A percentile compares a stretch with the other conserved stretches of the same genome.
Conservation (phyloP, 2,797 vertebrate genomes). For the Columba guinea region DNA sequence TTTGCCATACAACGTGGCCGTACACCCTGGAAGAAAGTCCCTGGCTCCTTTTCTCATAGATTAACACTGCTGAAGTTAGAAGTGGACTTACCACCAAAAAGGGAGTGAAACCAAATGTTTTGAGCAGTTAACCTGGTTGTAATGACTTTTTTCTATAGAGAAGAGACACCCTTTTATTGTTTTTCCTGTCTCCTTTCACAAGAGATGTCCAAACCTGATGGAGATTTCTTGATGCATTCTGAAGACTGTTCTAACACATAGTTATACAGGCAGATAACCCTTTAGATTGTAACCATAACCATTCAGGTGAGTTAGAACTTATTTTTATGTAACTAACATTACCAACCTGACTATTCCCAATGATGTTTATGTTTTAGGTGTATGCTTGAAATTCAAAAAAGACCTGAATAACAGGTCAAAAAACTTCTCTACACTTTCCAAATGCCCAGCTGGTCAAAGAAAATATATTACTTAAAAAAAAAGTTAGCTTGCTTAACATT, state of each 20-base stretch:
- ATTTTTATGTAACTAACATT: background rate
- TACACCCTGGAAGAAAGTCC: background rate
- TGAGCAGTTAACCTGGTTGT: background rate
- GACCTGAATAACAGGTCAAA: background rate
- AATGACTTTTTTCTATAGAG: background rate
- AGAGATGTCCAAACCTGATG: background rate
- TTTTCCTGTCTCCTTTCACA: background rate
- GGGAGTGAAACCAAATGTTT: background rate
- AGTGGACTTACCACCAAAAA: background rate
- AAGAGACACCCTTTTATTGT: background rate
- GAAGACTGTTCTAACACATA: background rate
- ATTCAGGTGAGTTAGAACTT: background rate
- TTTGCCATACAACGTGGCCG: background rate
- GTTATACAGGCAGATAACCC: background rate
- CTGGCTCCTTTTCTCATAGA: background rate
- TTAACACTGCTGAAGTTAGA: background rate
- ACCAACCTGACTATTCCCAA: background rate
- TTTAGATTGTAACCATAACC: background rate
- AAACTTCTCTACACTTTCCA: background rate
- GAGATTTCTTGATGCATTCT: background rate
- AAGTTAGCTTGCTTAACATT: background rate
- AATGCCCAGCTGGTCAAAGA: background rate
- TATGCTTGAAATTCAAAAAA: background rate
- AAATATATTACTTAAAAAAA: background rate
- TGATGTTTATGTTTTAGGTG: background rate